phyloP scores from a whole-genome alignment of 1,140 invertebrate genomes.

The Penaeus chinensis region DNA sequence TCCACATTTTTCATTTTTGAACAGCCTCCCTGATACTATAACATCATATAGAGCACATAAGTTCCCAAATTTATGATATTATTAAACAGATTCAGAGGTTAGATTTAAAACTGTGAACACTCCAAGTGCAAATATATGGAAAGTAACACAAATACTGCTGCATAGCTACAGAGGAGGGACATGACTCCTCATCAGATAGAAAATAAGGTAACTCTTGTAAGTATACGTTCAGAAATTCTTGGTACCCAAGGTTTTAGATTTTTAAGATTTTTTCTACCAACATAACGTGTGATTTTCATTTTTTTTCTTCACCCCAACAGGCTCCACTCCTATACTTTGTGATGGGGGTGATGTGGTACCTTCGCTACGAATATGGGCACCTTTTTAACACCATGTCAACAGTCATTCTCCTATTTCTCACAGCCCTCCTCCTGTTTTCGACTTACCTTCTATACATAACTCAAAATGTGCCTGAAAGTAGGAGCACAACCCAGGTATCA shows the following conservation, averaged over 20 bases:
- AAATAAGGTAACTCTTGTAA: neutral
- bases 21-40: no score
- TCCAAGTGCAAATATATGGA: no score
- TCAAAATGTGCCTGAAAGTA: slow-evolving; percentile 39
- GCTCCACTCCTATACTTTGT: slow-evolving; percentile 56
- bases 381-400: slow-evolving; percentile 62
- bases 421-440: slow-evolving; percentile 55
- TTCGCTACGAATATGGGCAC: slow-evolving; percentile 58
- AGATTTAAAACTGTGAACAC: no score
- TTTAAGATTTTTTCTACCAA: neutral
- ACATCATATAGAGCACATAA: no score
- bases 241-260: neutral
- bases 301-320: slow-evolving; percentile 8
- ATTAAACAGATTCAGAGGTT: no score
- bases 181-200: slow-evolving; percentile 12
- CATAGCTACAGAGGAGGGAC: no score
- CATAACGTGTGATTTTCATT: neutral
- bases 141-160: no score
- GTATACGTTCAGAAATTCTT: neutral
- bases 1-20: no score
- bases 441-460: slow-evolving; percentile 54
- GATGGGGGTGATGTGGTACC: slow-evolving; percentile 58
- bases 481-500: slow-evolving; percentile 23
- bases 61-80: no score
- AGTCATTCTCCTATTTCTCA: slow-evolving; percentile 59